These are phyloP conservation scores for Drosophila antonietae DNA, from an alignment of 2,888 invertebrate species.

Conservation along the genomic window DNA sequence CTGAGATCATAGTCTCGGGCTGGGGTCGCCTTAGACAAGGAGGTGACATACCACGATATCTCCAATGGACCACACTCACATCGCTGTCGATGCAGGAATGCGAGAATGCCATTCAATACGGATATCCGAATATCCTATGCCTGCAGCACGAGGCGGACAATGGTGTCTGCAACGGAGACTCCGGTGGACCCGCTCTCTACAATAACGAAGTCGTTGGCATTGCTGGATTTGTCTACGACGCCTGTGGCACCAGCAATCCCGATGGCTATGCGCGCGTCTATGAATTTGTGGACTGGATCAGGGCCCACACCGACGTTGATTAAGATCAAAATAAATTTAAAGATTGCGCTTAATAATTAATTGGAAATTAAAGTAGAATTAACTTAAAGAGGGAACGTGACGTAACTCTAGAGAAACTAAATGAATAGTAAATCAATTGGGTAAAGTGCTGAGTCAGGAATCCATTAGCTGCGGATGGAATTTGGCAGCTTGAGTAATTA, in stretches of 20 bases:
- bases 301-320: conserved; percentile 35
- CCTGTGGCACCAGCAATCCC: conserved; percentile 71
- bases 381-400: background rate
- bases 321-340: conserved; percentile 3
- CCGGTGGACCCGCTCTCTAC: conserved; percentile 79
- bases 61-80: conserved; percentile 74
- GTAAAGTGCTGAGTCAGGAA: background rate
- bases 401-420: background rate
- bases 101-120: conserved; percentile 48
- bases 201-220: conserved; percentile 76
- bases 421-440: background rate
- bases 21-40: conserved; percentile 69
- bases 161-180: conserved; percentile 81
- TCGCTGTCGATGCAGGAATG: conserved; percentile 40
- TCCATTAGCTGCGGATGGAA: background rate
- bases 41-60: conserved; percentile 67
- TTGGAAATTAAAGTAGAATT: background rate
- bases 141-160: conserved; percentile 64
- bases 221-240: conserved; percentile 67
- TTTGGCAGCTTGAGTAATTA: background rate
- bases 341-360: background rate
- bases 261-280: conserved; percentile 82
- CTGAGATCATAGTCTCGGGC: conserved; percentile 72
- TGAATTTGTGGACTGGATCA: conserved; percentile 74
- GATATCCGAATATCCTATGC: conserved; percentile 68